Percentiles rank a stretch among this genome's conserved stretches.
Conservation (phyloP, 30 jellyfish, hydroid and myxozoan species). For the Hydractinia symbiolongicarpus region DNA sequence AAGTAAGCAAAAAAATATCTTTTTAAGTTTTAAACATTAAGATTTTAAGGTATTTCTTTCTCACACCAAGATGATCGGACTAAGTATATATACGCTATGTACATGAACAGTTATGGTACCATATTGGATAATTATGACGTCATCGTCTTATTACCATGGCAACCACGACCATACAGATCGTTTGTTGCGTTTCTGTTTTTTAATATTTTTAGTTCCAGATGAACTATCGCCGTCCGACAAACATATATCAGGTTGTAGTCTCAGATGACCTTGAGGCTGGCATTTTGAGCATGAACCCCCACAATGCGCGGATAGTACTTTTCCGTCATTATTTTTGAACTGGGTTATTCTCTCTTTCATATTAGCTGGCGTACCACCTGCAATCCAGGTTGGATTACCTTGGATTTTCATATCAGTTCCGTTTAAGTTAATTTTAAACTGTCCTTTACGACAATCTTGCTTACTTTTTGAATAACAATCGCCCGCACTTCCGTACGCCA, state of each 20-base stretch:
- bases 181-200: background rate
- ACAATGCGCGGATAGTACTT: constrained; percentile 68
- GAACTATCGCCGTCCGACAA: background rate
- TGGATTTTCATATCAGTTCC: constrained; percentile 52
- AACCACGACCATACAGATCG: constrained; percentile 3
- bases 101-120: too few species aligned
- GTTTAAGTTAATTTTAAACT: constrained; percentile 54
- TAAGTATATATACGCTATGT: too few species aligned
- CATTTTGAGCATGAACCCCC: constrained; percentile 96
- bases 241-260: constrained; percentile 66
- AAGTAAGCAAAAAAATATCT: too few species aligned
- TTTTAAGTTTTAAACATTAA: too few species aligned
- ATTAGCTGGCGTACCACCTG: constrained; percentile 80
- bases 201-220: background rate
- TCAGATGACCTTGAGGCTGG: constrained; percentile 67
- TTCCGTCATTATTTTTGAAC: constrained; percentile 46
- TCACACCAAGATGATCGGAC: too few species aligned
- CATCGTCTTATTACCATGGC: background rate
- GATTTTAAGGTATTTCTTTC: too few species aligned
- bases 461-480: constrained; percentile 82
- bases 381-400: constrained; percentile 63
- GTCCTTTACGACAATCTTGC: constrained; percentile 93
- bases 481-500: constrained; percentile 85
- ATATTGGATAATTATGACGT: too few species aligned
- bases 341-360: constrained; percentile 72